Base-by-base conservation (phyloP, 2,113 vertebrate genomes). In the Oenanthe melanoleuca region DNA sequence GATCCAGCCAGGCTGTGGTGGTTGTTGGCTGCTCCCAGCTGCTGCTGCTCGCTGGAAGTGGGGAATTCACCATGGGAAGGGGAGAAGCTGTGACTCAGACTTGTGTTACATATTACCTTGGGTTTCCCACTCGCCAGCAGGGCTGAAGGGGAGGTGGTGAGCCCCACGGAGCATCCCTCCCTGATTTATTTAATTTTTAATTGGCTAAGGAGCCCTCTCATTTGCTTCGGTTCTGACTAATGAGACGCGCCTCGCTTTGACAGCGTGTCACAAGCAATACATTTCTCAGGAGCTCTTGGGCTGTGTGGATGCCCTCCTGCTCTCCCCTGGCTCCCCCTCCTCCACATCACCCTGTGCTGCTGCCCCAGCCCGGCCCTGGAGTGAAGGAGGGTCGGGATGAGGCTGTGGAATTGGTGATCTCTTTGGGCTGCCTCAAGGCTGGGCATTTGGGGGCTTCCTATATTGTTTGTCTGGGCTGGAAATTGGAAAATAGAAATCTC, bases 261-360 rank as follows among this genome's bases (percentile, higher is more conserved):
- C 92, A 94, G 66, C 1, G 3, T 91, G 91, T 92, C 93, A 93
- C 55, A 93, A 97, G 83, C 89, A 81, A 95, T 95, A 69, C 49
- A 94, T 90, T 83, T 95, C 82, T 75, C 4, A 1, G 37, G 59
- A 90, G 84, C 63, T 60, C 37, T 75, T 60, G 60, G 75, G 65
- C 70, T 84, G 83, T 3, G 3, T 40, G 57, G 85, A 75, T 31
- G 16, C 69, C 66, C 73, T 80, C 2, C 1, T 31, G 75, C 63
- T 93, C 53, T 75, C 0, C 24, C 33, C 29, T 50, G 53, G 38
- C 37, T 92, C 5, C 0, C 25, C 31, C 47, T 75, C 55, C 44
- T 94, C 37, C 24, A 6, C 3, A 2, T 50, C 23, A 6, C 49
- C 50, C 61, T 33, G 37, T 5, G 6, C 59, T 1, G 2, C 34